phyloP scores from a whole-genome alignment of 2,888 invertebrate genomes.

The Watsonalla binaria region DNA sequence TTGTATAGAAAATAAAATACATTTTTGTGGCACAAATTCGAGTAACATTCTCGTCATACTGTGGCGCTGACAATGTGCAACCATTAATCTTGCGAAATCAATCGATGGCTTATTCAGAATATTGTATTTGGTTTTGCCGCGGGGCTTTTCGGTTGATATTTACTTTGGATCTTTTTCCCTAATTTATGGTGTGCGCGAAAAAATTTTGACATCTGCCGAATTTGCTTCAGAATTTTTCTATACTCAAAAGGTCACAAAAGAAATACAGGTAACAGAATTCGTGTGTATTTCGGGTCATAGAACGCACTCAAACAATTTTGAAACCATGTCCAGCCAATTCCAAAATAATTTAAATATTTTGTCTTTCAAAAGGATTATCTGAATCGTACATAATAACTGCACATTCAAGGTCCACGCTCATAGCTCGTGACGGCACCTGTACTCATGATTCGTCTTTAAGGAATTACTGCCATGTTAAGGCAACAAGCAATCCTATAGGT shows the following conservation, averaged over 20 bases:
- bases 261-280: background rate
- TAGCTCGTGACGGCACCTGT: too few relatives aligned
- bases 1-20: constrained; percentile 44
- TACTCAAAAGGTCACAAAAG: constrained; percentile 24
- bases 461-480: too few relatives aligned
- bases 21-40: constrained; percentile 57
- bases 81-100: constrained; percentile 79
- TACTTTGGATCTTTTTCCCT: constrained; percentile 74
- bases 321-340: too few relatives aligned
- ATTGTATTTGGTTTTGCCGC: constrained; percentile 74
- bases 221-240: constrained; percentile 22
- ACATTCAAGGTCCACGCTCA: too few relatives aligned
- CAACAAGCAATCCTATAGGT: too few relatives aligned
- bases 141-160: constrained; percentile 70
- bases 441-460: too few relatives aligned
- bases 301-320: background rate
- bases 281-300: background rate
- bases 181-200: constrained; percentile 62
- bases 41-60: constrained; percentile 59
- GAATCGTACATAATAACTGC: too few relatives aligned
- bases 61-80: constrained; percentile 75
- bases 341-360: too few relatives aligned
- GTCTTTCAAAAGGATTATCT: too few relatives aligned
- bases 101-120: constrained; percentile 79
- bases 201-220: constrained; percentile 65